Conservation (phyloP, 2,888 invertebrate species). For the Trachelus troglodyta region DNA sequence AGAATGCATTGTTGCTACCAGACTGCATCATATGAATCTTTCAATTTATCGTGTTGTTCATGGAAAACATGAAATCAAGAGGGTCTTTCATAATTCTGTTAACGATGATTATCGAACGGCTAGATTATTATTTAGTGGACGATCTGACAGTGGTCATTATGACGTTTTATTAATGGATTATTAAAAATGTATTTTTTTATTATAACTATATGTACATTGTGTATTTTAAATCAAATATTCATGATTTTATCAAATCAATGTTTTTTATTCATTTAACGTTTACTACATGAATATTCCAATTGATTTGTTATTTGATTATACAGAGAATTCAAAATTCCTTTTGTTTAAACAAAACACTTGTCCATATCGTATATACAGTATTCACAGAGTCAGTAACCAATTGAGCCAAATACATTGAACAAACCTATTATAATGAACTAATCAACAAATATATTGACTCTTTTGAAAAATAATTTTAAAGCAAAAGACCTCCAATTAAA, state of each 20-base stretch:
- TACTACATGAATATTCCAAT: not conserved
- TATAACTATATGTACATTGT: not conserved
- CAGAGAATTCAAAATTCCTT: not conserved
- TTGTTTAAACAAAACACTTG: too few species aligned
- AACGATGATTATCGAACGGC: slow-evolving; percentile 41
- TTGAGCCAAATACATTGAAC: too few species aligned
- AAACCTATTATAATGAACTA: too few species aligned
- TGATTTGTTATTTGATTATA: not conserved
- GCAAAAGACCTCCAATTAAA: too few species aligned
- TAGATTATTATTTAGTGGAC: slow-evolving; percentile 53
- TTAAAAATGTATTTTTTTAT: not conserved
- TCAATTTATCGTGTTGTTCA: slow-evolving; percentile 52
- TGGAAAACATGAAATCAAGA: slow-evolving; percentile 38
- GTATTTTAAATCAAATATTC: not conserved
- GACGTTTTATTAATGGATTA: slow-evolving; percentile 41
- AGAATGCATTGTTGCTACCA: slow-evolving; percentile 55
- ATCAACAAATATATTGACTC: too few species aligned
- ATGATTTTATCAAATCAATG: not conserved
- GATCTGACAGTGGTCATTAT: slow-evolving; percentile 56
- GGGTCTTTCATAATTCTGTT: slow-evolving; percentile 48
- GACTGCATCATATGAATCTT: slow-evolving; percentile 51
- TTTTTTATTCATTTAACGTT: not conserved
- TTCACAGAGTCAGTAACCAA: too few species aligned
- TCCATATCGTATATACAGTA: too few species aligned
- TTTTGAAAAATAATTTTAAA: too few species aligned